phyloP scores from a whole-genome alignment of 2,797 vertebrate genomes.

The Thalassophryne amazonica region DNA sequence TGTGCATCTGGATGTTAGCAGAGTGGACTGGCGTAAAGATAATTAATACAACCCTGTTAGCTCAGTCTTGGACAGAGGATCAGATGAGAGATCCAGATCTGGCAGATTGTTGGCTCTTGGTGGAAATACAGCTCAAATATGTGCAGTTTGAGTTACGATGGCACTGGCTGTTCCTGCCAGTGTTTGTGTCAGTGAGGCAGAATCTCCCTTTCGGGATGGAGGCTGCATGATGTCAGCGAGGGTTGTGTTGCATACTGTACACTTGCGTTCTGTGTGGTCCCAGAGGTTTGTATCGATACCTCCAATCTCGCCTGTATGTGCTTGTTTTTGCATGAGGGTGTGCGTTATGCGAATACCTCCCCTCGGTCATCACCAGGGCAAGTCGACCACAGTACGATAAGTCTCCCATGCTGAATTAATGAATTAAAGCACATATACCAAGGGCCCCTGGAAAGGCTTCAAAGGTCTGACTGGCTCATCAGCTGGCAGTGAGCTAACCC shows the following conservation, averaged over 20 bases:
- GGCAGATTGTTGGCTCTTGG: too few species aligned
- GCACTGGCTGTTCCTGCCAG: too few species aligned
- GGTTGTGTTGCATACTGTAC: background rate
- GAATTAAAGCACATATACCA: constrained; percentile 62
- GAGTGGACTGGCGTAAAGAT: too few species aligned
- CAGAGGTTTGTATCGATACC: background rate
- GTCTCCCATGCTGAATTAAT: constrained; percentile 68
- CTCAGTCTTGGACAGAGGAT: too few species aligned
- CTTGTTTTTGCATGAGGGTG: background rate
- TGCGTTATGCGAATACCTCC: constrained; percentile 3
- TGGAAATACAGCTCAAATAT: too few species aligned
- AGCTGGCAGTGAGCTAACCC: constrained; percentile 56
- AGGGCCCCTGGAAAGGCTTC: constrained; percentile 60
- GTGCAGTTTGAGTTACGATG: too few species aligned
- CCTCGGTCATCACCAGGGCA: constrained; percentile 38
- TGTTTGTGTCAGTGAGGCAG: too few species aligned
- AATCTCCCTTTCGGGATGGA: too few species aligned
- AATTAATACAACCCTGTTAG: too few species aligned
- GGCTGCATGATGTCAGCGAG: background rate
- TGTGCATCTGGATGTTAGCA: too few species aligned
- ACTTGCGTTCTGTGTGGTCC: background rate
- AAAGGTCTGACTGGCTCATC: constrained; percentile 62
- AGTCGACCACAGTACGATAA: constrained; percentile 46
- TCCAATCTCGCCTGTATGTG: background rate
- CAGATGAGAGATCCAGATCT: too few species aligned